Evolutionary conservation across 35 echinoderm and acorn worm species (phyloP), one percentile per base, ranked within the genome.

Genomic region (Chiridota heheva): DNA sequence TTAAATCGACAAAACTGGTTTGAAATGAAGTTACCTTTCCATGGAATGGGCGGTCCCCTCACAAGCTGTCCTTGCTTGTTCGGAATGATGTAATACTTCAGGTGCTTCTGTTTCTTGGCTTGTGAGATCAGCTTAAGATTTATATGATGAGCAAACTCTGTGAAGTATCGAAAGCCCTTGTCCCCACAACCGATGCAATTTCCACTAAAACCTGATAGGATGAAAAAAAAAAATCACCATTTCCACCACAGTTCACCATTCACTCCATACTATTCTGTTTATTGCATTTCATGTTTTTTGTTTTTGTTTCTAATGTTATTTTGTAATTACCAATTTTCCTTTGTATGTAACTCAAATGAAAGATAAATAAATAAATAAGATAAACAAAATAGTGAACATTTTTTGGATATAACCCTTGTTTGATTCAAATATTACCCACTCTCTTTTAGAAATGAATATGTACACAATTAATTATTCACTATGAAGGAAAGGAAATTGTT

Each of bases 1-100:
- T n/a, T n/a, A n/a, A n/a, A n/a, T n/a, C n/a, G n/a, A n/a, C n/a
- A n/a, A n/a, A n/a, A n/a, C n/a, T n/a, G n/a, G n/a, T n/a, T n/a
- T n/a, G n/a, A n/a, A n/a, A n/a, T n/a, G n/a, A n/a, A n/a, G n/a
- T 53, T 87, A 97, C 94, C 94, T 91, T 97, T 91, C 94, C 94
- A 97, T 31, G 88, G 84, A 12, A 97, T 97, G 44, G 83, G 86
- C 40, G 88, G 84, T 36, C 94, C 94, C 70, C 85, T 49, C 18
- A 97, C 84, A 32, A 90, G 70, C 16, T 97, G 94, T 27, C 94
- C 94, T 38, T 97, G 88, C 60, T 91, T 97, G 65, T 88, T 91
- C 32, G 77, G 30, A 1, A 96, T 43, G 51, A 97, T 79, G 81
- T 97, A 97, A 77, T 97, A 97, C 81, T 88, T 97, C 31, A 97